phyloP scores from a whole-genome alignment of 2,113 vertebrate genomes.

The Zonotrichia leucophrys region DNA sequence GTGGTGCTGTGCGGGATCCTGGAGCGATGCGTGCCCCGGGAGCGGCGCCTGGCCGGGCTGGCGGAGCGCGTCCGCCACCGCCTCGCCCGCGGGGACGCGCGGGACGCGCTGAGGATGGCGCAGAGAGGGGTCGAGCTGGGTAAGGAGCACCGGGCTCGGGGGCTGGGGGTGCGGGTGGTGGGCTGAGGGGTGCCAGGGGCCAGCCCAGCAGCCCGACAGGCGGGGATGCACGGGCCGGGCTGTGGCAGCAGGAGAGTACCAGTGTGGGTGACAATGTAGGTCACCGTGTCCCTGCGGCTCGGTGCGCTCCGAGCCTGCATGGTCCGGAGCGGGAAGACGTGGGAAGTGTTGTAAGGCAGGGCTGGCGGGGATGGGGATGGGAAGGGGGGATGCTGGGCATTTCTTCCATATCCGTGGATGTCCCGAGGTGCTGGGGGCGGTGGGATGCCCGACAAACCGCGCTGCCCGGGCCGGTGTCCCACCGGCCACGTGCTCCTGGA shows the following conservation, averaged over 20 bases:
- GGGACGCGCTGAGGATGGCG: slow-evolving; percentile 74
- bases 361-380: not conserved
- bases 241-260: not conserved
- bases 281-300: not conserved
- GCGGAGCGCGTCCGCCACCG: slow-evolving; percentile 67
- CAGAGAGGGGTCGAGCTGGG: slow-evolving; percentile 75
- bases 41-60: slow-evolving; percentile 57
- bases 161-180: not conserved
- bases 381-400: not conserved
- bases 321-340: not conserved
- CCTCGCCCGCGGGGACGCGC: slow-evolving; percentile 68
- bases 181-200: not conserved
- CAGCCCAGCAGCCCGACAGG: not conserved
- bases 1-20: slow-evolving; percentile 78
- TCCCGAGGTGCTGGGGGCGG: not conserved
- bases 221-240: not conserved
- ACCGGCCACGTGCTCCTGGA: not conserved
- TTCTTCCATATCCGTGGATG: not conserved
- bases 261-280: not conserved
- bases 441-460: not conserved
- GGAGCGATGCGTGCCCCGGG: slow-evolving; percentile 77
- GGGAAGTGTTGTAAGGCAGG: not conserved
- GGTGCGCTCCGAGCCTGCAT: not conserved
- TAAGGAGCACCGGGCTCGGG: slow-evolving; percentile 18
- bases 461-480: not conserved